Evolutionary conservation across 2,113 vertebrate genomes (phyloP), one percentile per base, ranked within the genome.

Genomic region (Cepphus grylle): DNA sequence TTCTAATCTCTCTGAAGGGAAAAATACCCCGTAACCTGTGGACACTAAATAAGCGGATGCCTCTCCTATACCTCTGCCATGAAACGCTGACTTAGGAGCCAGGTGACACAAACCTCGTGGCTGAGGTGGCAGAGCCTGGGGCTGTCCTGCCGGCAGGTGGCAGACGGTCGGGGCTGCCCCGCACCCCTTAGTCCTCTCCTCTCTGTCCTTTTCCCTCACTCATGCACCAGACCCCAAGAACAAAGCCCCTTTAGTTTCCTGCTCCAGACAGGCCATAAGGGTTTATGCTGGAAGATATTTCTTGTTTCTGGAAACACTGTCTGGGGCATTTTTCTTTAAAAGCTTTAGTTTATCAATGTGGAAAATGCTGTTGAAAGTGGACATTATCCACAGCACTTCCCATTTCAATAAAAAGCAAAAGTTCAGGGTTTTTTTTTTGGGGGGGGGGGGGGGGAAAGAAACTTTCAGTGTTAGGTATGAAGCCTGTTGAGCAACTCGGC

Each of bases 311-410:
- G 77, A 89, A 74, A 69, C 30, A 19, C 32, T 11, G 12, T 59
- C 77, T 63, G 71, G 21, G 76, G 36, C 36, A n/a, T 81, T 89
- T 81, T 63, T 25, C 36, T 78, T 69, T 63, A 12, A 56, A 70
- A 43, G 20, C 13, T 83, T 47, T 25, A 21, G 59, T 61, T 91
- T 49, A 79, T 85, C 73, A n/a, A 3, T 2, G 16, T 50, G 63
- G 77, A 58, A 81, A 83, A 40, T 18, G 43, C 61, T 85, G 90
- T 65, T 92, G 81, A 71, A 94, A 77, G 89, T 79, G 91, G 88
- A 67, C 84, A 7, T 85, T 87, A 50, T 49, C 73, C 79, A 81
- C 82, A 81, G 62, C 62, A 66, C 13, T 27, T 83, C 73, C 76
- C 47, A 15, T 47, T 70, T 62, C 79, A 88, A 36, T 42, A 59